Evolutionary conservation across 2,888 invertebrate species (phyloP), one percentile per base, ranked within the genome.

Genomic region (Ypsolopha scabrella): DNA sequence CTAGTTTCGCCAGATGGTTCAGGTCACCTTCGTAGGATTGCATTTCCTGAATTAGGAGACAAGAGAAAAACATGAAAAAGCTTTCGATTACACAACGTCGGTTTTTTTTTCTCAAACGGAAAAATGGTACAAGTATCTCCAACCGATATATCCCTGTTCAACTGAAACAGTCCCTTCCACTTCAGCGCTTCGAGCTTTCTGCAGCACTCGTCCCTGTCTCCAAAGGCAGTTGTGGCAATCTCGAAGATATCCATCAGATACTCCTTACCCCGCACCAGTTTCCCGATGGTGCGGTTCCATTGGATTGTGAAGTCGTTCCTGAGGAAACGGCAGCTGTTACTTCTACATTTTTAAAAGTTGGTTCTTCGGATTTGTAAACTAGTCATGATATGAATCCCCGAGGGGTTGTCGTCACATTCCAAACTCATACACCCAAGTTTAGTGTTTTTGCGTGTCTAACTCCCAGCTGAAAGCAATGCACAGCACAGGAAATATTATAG

Each of bases 191-290:
- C 90, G 52, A 96, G 86, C 76, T 94, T 96, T 53, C 92, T 88
- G 63, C 92, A 90, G 65, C 92, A 89, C 63, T 93, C 92, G 69
- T 93, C 95, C 53, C 96, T 87, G 67, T 94, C 93, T 58, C 94
- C 94, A 63, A 95, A 97, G 0, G 96, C 93, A 39, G 91, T 80
- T 2, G 94, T 93, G 0, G 96, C 94, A 59, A 94, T 93, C 70
- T 97, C 96, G 55, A 97, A 93, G 51, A 96, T 88, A 62, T 95
- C 95, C 74, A 93, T 91, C 67, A 96, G 92, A 60, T 93, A 91
- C 67, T 92, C 91, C 68, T 96, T 94, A 11, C 95, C 93, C 47
- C 89, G 88, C 55, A 91, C 90, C 56, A 95, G 85, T 64, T 93
- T 93, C 7, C 89, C 89, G 49, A 94, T 92, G 54, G 94, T 88